phyloP scores from a whole-genome alignment of 35 echinoderm and acorn worm genomes.

The Apostichopus californicus region DNA sequence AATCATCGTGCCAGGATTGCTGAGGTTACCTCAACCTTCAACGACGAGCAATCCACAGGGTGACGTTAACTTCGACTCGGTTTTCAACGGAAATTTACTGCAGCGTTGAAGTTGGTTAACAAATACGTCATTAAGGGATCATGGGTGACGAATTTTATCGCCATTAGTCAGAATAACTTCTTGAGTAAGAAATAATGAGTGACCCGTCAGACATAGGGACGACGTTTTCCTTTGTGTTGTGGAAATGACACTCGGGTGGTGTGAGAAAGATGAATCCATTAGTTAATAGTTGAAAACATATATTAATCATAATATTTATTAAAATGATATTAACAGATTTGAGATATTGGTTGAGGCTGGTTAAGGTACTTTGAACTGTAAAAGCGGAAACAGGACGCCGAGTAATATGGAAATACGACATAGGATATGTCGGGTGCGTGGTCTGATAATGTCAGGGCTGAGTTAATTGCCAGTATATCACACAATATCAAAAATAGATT shows the following conservation, averaged over 20 bases:
- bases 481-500: too few relatives aligned
- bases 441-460: too few relatives aligned
- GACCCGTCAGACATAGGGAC: not conserved
- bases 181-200: not conserved
- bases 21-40: not conserved
- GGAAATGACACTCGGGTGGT: not conserved
- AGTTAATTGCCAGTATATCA: too few relatives aligned
- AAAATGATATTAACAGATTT: too few relatives aligned
- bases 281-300: not conserved
- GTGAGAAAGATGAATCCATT: not conserved
- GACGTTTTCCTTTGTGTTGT: not conserved
- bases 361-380: too few relatives aligned
- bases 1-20: not conserved
- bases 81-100: not conserved
- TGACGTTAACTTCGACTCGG: conserved; percentile 8
- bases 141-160: not conserved
- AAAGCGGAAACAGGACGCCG: too few relatives aligned
- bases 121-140: conserved; percentile 32
- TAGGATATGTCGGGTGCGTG: too few relatives aligned
- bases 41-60: not conserved
- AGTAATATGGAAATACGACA: too few relatives aligned
- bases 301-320: too few relatives aligned
- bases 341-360: too few relatives aligned
- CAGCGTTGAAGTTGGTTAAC: conserved; percentile 1
- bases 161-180: not conserved